Conservation (phyloP, 2,113 vertebrate species). For the Spheniscus mendiculus region DNA sequence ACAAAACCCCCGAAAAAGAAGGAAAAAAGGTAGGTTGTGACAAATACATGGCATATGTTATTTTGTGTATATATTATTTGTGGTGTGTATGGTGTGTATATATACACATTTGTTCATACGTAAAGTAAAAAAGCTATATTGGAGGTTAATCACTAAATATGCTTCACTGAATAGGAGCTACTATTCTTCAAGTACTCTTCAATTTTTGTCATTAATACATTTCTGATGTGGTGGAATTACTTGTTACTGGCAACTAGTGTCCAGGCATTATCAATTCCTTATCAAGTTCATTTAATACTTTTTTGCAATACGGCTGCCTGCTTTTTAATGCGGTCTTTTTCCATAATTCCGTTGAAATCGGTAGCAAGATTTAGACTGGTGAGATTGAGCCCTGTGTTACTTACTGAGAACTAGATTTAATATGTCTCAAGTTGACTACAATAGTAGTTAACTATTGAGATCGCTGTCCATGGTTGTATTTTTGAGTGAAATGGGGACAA, state of each 20-base stretch:
- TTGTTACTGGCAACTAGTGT: not conserved
- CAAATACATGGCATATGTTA: not conserved
- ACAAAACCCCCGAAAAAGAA: not conserved
- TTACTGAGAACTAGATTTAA: not conserved
- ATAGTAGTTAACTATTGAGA: not conserved
- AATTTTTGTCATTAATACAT: not conserved
- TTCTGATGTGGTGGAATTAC: not conserved
- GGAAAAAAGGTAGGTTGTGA: not conserved
- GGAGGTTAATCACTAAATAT: not conserved
- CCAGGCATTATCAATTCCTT: not conserved
- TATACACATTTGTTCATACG: rapidly evolving
- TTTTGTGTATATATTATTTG: not conserved
- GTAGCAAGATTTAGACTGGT: not conserved
- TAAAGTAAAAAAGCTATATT: not conserved
- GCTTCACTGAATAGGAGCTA: not conserved
- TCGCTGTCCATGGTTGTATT: not conserved
- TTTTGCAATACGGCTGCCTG: not conserved
- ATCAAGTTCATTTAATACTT: not conserved
- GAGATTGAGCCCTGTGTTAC: not conserved
- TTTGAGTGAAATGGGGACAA: not conserved
- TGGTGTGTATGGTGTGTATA: rapidly evolving
- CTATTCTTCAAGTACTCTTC: not conserved
- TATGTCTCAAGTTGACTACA: not conserved
- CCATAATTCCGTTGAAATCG: not conserved
- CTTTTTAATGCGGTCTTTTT: not conserved